phyloP scores from a whole-genome alignment of 2,113 vertebrate species.

The Ctenodactylus gundi region DNA sequence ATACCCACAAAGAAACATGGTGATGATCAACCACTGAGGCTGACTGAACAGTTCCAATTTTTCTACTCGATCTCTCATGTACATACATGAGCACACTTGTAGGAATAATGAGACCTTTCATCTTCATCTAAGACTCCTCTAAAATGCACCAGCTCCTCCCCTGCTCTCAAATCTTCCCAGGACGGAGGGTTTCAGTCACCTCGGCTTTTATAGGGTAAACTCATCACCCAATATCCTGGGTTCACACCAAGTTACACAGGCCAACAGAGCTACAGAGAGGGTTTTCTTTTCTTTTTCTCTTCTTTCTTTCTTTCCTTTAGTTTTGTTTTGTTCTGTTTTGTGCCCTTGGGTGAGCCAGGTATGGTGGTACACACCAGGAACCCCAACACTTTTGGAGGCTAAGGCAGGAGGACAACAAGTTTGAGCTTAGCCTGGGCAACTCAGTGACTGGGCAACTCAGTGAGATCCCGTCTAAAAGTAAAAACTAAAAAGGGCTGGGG shows the following conservation, averaged over 20 bases:
- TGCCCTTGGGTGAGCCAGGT: not conserved
- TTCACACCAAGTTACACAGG: not conserved
- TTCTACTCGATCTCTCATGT: slow-evolving; percentile 12
- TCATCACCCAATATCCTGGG: not conserved
- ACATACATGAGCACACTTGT: slow-evolving; percentile 52
- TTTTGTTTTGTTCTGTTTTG: too few species aligned
- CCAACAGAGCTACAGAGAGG: too few species aligned
- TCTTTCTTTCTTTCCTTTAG: too few species aligned
- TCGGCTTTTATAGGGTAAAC: slow-evolving; percentile 12
- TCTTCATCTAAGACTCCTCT: slow-evolving; percentile 24
- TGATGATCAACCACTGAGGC: accelerated
- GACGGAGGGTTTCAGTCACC: not conserved
- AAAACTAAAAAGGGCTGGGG: too few species aligned
- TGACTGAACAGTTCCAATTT: slow-evolving; percentile 26
- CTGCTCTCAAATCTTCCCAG: slow-evolving; percentile 12
- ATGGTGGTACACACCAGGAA: too few species aligned
- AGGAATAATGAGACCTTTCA: slow-evolving; percentile 60
- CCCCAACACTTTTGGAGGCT: too few species aligned
- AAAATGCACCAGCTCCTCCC: slow-evolving; percentile 28
- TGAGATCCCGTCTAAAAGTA: too few species aligned
- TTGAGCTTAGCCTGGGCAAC: too few species aligned
- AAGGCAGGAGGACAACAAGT: too few species aligned
- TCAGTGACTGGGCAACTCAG: too few species aligned
- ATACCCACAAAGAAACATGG: not conserved
- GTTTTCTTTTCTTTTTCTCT: too few species aligned